phyloP scores from a whole-genome alignment of 1,140 invertebrate species.

The Lepidostoma basale region DNA sequence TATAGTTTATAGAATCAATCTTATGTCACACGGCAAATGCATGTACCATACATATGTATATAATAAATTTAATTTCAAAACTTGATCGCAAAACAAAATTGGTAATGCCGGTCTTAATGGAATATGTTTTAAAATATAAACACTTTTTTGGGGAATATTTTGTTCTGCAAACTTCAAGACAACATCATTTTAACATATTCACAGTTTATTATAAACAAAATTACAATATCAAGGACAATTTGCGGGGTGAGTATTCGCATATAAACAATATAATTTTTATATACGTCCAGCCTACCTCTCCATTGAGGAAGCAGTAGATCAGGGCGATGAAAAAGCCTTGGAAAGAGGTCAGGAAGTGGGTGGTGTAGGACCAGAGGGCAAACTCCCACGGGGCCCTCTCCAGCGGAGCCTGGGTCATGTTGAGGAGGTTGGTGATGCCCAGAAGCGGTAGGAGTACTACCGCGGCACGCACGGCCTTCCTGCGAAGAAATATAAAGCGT shows the following conservation, averaged over 20 bases:
- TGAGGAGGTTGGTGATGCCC: constrained; percentile 79
- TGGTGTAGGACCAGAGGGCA: constrained; percentile 79
- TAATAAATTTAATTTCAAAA: no score
- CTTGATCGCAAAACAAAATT: no score
- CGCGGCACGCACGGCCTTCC: constrained; percentile 81
- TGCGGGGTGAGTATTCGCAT: not conserved
- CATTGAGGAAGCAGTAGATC: constrained; percentile 88
- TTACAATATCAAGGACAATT: not conserved
- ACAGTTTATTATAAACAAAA: not conserved
- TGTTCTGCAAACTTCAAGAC: not conserved
- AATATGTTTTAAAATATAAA: not conserved
- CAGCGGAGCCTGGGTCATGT: constrained; percentile 72
- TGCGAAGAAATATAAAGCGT: constrained; percentile 51
- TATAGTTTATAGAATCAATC: no score
- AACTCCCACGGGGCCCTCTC: constrained; percentile 72
- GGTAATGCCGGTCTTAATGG: no score
- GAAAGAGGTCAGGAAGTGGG: constrained; percentile 82
- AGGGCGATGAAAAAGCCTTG: constrained; percentile 86
- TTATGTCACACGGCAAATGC: no score
- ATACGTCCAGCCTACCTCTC: constrained; percentile 69
- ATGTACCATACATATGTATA: no score
- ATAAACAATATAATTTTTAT: not conserved
- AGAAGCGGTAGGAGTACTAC: constrained; percentile 81
- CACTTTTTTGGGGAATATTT: not conserved
- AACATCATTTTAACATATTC: no score